Base-by-base conservation (phyloP, 30 jellyfish, hydroid and myxozoan genomes). In the Turritopsis dohrnii region DNA sequence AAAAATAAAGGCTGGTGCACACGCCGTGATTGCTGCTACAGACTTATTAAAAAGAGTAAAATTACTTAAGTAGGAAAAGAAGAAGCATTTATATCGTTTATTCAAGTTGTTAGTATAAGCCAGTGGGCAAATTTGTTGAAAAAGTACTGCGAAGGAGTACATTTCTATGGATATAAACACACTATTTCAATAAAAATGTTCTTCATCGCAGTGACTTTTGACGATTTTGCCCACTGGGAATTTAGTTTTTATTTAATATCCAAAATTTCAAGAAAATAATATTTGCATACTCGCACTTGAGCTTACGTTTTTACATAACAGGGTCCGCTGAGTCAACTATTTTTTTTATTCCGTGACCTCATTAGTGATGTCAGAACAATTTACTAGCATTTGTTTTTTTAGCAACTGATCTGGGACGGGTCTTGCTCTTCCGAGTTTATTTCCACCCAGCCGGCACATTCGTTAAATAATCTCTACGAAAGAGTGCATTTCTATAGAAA, bases 1-100 rank as follows among this genome's bases (percentile, higher is more conserved):
- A 29, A 92, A 92, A 52, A 60, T 92, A 53, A 92, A 92, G 60
- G 97, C 94, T 1, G 97, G 97, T 25, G 90, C 90, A 91, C 97
- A 87, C 53, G 96, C 94, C 25, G 96, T 92, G 3, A 53, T 92
- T 77, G 97, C 97, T 8, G 97, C 84, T 18, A 92, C 85, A 31
- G 97, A 92, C 28, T 87, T 90, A 28, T 52, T 80, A 27, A 52
- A 21, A 53, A 80, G 65, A 52, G 18, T 80, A 21, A 80, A 80
- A 21, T 69, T 69, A 69, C 28, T n/a, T 69, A 69, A 69, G 30
- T 69, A 69, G 30, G 60, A 41, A 41, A 41, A 41, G 13, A 13
- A 41, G 60, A 41, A 13, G 60, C 60, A 41, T 41, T 41, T 41
- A 13, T 13, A 5, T 41, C 60, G 60, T 41, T 41, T 41, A 41